Evolutionary conservation across 35 echinoderm and acorn worm species (phyloP).

Genomic region (Ophioderma brevispina): DNA sequence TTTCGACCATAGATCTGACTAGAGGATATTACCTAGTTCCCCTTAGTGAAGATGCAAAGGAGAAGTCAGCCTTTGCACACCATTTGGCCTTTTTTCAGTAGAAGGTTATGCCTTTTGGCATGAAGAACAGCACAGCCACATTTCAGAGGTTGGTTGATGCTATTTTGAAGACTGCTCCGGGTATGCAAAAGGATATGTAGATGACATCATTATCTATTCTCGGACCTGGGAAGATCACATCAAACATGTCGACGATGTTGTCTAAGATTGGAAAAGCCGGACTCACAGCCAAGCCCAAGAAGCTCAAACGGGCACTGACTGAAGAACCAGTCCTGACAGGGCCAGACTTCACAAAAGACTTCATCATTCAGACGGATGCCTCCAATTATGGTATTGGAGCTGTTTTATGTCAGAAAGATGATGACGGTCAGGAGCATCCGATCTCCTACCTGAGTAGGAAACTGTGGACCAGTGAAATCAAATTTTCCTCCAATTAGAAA

Average conservation of each 20-base stretch:
- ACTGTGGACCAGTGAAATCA: neutral
- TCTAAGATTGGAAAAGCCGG: constrained; percentile 14
- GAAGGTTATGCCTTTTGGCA: constrained; percentile 24
- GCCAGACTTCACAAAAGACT: neutral
- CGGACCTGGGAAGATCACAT: constrained; percentile 48
- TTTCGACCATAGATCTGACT: constrained; percentile 28
- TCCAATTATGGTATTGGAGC: constrained; percentile 23
- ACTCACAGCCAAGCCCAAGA: constrained; percentile 50
- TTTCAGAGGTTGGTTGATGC: constrained; percentile 52
- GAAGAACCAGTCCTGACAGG: neutral
- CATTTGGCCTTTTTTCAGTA: constrained; percentile 33
- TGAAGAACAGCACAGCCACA: constrained; percentile 33
- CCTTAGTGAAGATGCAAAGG: constrained; percentile 13
- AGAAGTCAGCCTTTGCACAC: constrained; percentile 19
- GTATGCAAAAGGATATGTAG: constrained; percentile 57
- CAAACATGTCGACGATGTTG: constrained; percentile 6
- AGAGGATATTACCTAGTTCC: constrained; percentile 49
- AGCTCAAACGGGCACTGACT: constrained; percentile 28
- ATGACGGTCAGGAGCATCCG: constrained; percentile 31
- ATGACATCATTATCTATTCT: constrained; percentile 51
- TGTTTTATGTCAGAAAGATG: constrained; percentile 15
- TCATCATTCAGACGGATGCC: no score
- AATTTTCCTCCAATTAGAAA: constrained; percentile 36
- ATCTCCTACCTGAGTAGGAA: constrained; percentile 21
- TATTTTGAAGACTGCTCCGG: neutral